Conservation (phyloP, 2,113 vertebrate genomes). For the Poecilia latipinna region DNA sequence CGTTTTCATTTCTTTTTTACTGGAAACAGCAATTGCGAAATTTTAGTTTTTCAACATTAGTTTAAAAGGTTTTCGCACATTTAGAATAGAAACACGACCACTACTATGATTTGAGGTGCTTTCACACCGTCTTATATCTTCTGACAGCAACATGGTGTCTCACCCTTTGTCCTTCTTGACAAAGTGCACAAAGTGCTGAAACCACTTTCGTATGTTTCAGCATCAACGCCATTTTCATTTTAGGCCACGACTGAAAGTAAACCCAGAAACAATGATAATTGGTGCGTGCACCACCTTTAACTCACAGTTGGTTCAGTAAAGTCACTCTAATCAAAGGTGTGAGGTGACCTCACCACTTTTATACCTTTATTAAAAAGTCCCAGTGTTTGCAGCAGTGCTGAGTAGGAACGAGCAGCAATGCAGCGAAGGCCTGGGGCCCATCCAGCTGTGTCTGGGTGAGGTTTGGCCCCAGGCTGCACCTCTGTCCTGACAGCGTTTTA, state of each 20-base stretch:
- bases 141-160: not conserved
- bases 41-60: too few relatives aligned
- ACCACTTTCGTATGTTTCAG: not conserved
- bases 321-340: not conserved
- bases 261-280: not conserved
- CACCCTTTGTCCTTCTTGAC: not conserved
- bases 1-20: too few relatives aligned
- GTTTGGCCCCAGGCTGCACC: not conserved
- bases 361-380: not conserved
- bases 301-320: not conserved
- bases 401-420: not conserved
- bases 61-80: too few relatives aligned
- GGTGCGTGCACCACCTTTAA: not conserved
- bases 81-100: not conserved
- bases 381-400: not conserved
- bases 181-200: too few relatives aligned
- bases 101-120: not conserved
- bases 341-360: not conserved
- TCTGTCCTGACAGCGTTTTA: slow-evolving; percentile 7
- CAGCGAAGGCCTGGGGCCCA: not conserved
- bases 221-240: not conserved
- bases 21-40: too few relatives aligned
- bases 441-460: not conserved
- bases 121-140: not conserved
- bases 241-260: not conserved